These are phyloP conservation scores for Erythrolamprus reginae DNA, from an alignment of 2,113 vertebrate genomes.

Conservation along the genomic window DNA sequence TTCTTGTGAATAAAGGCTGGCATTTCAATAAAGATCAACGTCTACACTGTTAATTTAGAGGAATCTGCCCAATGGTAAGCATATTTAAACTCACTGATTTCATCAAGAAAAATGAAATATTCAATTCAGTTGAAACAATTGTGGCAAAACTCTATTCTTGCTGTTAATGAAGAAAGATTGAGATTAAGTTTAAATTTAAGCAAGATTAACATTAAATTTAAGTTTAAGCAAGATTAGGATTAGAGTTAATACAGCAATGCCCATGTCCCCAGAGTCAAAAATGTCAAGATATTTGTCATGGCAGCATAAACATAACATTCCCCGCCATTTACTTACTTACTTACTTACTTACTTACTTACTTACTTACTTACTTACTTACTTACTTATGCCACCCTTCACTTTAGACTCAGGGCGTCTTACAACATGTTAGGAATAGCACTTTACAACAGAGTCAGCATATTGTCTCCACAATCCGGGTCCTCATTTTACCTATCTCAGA, in stretches of 20 bases:
- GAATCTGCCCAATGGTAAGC: not conserved
- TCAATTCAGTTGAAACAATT: not conserved
- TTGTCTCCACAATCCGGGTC: no score
- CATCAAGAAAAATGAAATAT: not conserved
- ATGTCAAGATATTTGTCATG: not conserved
- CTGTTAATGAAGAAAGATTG: not conserved
- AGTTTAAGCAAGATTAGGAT: not conserved
- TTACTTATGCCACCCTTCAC: no score
- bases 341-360: no score
- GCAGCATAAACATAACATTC: not conserved
- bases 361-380: no score
- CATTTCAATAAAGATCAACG: not conserved
- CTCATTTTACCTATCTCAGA: no score
- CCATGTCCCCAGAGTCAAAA: not conserved
- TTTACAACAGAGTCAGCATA: no score
- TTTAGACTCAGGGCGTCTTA: no score
- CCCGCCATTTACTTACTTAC: no score
- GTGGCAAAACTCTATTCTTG: not conserved
- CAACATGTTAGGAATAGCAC: no score
- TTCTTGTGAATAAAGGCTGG: not conserved
- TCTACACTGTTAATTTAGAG: not conserved
- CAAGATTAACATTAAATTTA: not conserved
- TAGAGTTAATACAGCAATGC: not conserved
- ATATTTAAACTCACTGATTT: not conserved
- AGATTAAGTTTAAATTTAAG: not conserved